Conservation (phyloP, 2,113 vertebrate genomes). For the Grus americana region DNA sequence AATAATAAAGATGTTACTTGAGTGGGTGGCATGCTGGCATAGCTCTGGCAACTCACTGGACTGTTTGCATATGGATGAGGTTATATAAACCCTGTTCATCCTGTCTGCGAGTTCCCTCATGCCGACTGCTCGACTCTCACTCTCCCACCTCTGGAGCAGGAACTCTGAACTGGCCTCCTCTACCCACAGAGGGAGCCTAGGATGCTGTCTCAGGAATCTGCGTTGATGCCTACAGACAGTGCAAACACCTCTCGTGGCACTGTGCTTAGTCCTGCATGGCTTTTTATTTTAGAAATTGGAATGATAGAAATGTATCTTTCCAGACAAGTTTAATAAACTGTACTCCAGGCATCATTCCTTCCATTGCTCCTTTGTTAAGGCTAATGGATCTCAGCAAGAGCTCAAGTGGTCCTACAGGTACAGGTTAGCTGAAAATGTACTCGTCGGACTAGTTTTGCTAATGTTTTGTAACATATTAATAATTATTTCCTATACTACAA, state of each 20-base stretch:
- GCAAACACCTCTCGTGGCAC: neutral
- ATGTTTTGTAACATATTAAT: neutral
- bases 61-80: constrained; percentile 53
- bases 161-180: neutral
- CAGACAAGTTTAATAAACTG: neutral
- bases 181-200: neutral
- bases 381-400: neutral
- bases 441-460: neutral
- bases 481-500: neutral
- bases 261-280: neutral
- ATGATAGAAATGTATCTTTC: neutral
- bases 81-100: constrained; percentile 44
- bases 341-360: neutral
- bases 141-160: neutral
- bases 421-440: neutral
- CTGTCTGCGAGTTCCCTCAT: neutral
- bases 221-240: neutral
- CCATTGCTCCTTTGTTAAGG: neutral
- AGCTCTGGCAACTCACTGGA: constrained; percentile 52
- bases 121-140: neutral
- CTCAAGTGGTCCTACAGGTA: neutral
- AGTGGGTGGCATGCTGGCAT: constrained; percentile 42
- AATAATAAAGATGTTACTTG: constrained; percentile 40
- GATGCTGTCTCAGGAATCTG: neutral
- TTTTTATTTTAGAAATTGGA: neutral